Conservation (phyloP, 2,888 invertebrate species). For the Vesta saturnalis region DNA sequence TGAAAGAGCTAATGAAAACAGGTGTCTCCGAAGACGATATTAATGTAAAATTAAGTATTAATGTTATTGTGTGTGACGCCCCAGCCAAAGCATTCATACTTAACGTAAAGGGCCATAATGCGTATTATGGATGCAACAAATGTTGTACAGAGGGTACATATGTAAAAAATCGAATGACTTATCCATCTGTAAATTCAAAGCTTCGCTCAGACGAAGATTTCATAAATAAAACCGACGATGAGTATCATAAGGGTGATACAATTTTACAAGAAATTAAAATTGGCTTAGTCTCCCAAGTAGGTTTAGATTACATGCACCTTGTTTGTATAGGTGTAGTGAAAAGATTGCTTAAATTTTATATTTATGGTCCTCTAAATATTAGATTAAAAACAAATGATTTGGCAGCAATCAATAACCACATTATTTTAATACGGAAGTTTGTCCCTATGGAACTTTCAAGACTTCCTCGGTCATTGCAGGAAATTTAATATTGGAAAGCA, state of each 20-base stretch:
- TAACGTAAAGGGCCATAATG: not conserved
- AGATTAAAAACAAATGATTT: not conserved
- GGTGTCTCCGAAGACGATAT: not conserved
- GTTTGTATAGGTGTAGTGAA: no score
- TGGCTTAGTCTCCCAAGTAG: not conserved
- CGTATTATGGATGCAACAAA: not conserved
- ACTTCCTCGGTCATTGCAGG: not conserved
- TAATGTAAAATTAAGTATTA: not conserved
- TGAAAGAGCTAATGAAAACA: not conserved
- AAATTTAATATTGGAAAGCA: not conserved
- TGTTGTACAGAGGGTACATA: not conserved
- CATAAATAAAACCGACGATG: not conserved
- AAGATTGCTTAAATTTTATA: not conserved
- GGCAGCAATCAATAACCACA: not conserved
- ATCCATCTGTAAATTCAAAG: not conserved
- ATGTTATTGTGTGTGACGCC: not conserved
- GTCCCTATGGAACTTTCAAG: not conserved
- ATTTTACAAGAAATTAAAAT: not conserved
- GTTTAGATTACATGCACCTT: not conserved
- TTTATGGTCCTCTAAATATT: not conserved
- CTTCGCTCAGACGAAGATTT: not conserved
- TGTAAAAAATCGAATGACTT: not conserved
- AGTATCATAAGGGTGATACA: not conserved
- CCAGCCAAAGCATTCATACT: not conserved
- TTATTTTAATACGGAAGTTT: not conserved